Evolutionary conservation across 2,888 invertebrate genomes (phyloP).

Genomic region (Abrostola triplasia): DNA sequence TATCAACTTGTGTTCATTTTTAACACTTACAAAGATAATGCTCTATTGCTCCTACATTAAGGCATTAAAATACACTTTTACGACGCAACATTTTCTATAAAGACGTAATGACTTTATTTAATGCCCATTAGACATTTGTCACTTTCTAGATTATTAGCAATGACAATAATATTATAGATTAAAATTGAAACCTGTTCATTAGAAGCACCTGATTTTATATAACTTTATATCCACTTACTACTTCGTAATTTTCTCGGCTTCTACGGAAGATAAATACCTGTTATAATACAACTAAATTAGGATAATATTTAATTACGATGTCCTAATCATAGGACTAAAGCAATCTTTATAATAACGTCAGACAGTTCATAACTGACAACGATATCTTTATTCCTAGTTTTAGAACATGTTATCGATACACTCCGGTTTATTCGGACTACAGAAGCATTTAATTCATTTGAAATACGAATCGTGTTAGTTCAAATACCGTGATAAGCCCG

Average conservation of each 20-base stretch:
- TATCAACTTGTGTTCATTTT: constrained; percentile 69
- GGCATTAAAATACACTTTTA: constrained; percentile 71
- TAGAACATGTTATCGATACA: constrained; percentile 24
- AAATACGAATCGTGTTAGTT: constrained; percentile 42
- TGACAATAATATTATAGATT: constrained; percentile 61
- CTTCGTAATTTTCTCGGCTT: constrained; percentile 44
- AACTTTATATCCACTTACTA: constrained; percentile 47
- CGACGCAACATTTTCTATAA: constrained; percentile 61
- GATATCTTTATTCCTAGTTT: constrained; percentile 18
- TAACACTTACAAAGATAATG: constrained; percentile 77
- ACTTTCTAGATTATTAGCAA: constrained; percentile 63
- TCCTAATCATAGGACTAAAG: constrained; percentile 19
- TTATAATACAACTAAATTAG: constrained; percentile 42
- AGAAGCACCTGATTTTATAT: constrained; percentile 69
- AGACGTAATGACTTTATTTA: constrained; percentile 69
- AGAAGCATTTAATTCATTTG: constrained; percentile 33
- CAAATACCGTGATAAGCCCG: constrained; percentile 43
- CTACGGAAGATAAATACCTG: constrained; percentile 36
- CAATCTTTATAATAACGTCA: constrained; percentile 24
- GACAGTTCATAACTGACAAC: constrained; percentile 35
- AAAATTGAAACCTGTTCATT: constrained; percentile 63
- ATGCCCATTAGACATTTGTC: constrained; percentile 66
- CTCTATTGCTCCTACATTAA: constrained; percentile 73
- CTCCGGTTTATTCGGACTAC: constrained; percentile 17
- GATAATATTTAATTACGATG: constrained; percentile 21